These are phyloP conservation scores for Steatornis caripensis DNA, from an alignment of 2,113 vertebrate species.

Conservation along the genomic window DNA sequence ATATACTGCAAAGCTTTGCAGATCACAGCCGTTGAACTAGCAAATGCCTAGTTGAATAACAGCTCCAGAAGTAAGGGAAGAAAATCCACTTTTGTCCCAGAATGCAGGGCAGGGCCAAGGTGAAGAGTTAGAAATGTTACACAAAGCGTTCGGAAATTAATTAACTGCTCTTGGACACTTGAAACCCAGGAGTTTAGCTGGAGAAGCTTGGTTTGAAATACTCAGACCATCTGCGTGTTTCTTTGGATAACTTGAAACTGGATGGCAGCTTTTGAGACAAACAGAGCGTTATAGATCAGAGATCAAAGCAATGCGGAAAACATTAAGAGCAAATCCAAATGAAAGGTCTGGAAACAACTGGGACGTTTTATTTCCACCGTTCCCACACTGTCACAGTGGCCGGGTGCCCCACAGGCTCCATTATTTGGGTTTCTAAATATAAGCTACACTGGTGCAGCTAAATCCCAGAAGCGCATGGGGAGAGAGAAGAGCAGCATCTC, in stretches of 20 bases:
- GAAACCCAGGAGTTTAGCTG: background rate
- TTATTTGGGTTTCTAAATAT: conserved; percentile 30
- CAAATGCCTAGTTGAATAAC: background rate
- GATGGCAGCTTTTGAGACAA: background rate
- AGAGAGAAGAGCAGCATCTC: background rate
- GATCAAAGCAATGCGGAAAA: background rate
- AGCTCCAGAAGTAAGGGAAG: background rate
- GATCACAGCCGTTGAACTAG: background rate
- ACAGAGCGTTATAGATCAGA: background rate
- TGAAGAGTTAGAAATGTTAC: background rate
- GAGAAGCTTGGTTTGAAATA: background rate
- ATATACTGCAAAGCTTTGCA: background rate
- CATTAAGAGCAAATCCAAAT: background rate
- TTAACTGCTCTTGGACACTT: background rate
- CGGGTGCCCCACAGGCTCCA: background rate
- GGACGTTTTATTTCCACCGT: background rate
- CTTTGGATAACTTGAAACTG: background rate
- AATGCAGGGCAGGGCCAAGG: background rate
- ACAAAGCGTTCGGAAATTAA: background rate
- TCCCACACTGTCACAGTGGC: background rate
- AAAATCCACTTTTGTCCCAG: background rate
- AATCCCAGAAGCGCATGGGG: background rate
- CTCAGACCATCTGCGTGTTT: background rate
- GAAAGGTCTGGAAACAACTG: background rate
- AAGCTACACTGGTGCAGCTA: background rate